A percentile compares a stretch with the other conserved stretches of the same genome.
Conservation (phyloP, 2,888 invertebrate species). For the Phyllotreta striolata region DNA sequence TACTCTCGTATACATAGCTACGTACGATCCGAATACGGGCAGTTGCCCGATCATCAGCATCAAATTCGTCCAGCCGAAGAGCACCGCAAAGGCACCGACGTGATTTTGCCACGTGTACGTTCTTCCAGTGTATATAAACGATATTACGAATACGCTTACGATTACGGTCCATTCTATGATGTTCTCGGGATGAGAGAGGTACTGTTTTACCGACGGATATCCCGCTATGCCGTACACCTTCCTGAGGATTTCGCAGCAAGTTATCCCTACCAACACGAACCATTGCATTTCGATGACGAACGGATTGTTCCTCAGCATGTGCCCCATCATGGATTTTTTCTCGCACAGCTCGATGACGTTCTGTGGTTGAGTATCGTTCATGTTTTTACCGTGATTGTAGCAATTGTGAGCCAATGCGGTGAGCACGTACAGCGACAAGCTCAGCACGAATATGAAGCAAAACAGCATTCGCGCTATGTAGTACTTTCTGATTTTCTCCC, state of each 20-base stretch:
- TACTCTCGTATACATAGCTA: slow-evolving; percentile 89
- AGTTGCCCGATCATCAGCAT: slow-evolving; percentile 91
- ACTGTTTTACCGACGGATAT: slow-evolving; percentile 82
- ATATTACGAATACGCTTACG: slow-evolving; percentile 82
- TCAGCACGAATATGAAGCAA: slow-evolving; percentile 80
- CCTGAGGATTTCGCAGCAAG: slow-evolving; percentile 79
- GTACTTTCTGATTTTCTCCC: slow-evolving; percentile 90
- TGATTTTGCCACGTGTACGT: slow-evolving; percentile 88
- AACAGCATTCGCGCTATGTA: slow-evolving; percentile 81
- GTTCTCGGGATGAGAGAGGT: slow-evolving; percentile 84
- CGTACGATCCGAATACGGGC: slow-evolving; percentile 88
- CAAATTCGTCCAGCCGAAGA: slow-evolving; percentile 88
- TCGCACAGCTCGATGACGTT: slow-evolving; percentile 79
- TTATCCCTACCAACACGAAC: slow-evolving; percentile 82
- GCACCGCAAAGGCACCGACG: slow-evolving; percentile 84
- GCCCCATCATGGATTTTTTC: slow-evolving; percentile 79
- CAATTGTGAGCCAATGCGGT: slow-evolving; percentile 86
- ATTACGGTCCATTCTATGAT: slow-evolving; percentile 90
- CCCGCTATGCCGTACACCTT: slow-evolving; percentile 85
- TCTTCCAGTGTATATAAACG: slow-evolving; percentile 79
- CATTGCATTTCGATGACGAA: slow-evolving; percentile 83
- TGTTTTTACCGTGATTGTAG: slow-evolving; percentile 81
- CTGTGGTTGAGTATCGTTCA: slow-evolving; percentile 70
- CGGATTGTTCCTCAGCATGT: slow-evolving; percentile 77
- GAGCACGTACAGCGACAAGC: slow-evolving; percentile 82